Evolutionary conservation across 2,797 vertebrate genomes (phyloP), one percentile per base, ranked within the genome.

Genomic region (Benthosema pterotum): DNA sequence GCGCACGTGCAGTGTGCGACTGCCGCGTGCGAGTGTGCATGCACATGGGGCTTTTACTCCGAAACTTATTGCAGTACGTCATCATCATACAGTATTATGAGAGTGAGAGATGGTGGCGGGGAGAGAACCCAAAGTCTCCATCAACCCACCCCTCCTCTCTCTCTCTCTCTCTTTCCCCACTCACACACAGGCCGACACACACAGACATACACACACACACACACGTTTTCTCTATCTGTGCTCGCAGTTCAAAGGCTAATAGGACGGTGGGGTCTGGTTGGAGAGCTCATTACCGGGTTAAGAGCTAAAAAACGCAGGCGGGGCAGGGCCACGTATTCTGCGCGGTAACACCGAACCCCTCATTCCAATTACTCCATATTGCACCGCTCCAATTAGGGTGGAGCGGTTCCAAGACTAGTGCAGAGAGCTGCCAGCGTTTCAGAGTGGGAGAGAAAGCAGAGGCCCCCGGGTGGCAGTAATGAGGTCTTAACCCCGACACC

Each of bases 401-500:
- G 69, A 82, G 69, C 81, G 72, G 60, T 69, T 82, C 84, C 83
- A 83, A 86, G 77, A 80, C 67, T 78, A 83, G 79, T 80, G 65
- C 77, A 68, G 65, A 58, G 77, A 80, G 71, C 81, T 88, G 83
- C 80, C 77, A 87, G 76, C 66, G 74, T 78, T 43, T 22, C n/a
- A 28, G 25, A 51, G 65, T 60, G 67, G 77, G 70, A 89, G 77
- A 71, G 63, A 90, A 89, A 82, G 78, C 84, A 90, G 86, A 83
- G 83, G 78, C 79, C 82, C 7, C 77, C 63, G 76, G 66, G 77
- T 87, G 85, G 82, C 83, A 86, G 81, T 90, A 90, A 89, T 87
- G 86, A 90, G 83, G 87, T 88, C 87, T 86, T 89, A 90, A 90
- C 84, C 86, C 78, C 59, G 63, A 83, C 79, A 80, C 82, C 25